These are phyloP conservation scores for Hartigia nigra DNA, from an alignment of 2,888 invertebrate genomes.

Conservation along the genomic window DNA sequence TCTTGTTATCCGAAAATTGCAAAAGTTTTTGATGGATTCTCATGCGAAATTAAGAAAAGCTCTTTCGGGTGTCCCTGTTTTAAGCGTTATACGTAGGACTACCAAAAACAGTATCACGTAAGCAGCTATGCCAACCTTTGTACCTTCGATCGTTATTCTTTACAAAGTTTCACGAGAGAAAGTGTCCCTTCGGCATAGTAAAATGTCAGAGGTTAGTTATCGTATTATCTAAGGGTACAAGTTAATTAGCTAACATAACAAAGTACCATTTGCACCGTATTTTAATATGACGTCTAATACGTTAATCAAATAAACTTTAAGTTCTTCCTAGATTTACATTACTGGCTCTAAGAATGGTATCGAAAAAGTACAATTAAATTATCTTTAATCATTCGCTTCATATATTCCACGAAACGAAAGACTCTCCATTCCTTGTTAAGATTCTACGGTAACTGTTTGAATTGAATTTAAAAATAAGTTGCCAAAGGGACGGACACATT, in stretches of 20 bases:
- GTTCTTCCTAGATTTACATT: background rate
- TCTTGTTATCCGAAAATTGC: slow-evolving; percentile 3
- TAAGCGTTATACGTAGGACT: background rate
- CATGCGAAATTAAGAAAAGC: slow-evolving; percentile 6
- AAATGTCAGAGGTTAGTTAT: background rate
- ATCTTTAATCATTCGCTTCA: background rate
- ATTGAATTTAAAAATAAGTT: slow-evolving; percentile 5
- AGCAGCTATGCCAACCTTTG: background rate
- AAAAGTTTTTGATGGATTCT: slow-evolving; percentile 10
- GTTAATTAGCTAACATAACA: background rate
- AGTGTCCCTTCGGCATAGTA: background rate
- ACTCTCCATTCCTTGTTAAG: background rate
- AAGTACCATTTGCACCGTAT: background rate
- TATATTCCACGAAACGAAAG: background rate
- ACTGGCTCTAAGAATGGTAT: background rate
- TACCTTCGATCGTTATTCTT: background rate
- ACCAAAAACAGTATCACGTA: background rate
- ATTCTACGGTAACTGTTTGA: background rate
- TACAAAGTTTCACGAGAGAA: background rate
- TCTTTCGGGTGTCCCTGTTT: background rate
- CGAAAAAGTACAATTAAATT: background rate
- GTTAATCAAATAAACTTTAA: background rate
- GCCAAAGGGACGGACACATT: background rate
- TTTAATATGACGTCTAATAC: background rate
- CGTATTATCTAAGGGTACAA: background rate